Conservation (phyloP, 2,888 invertebrate genomes). For the Melanophora roralis region DNA sequence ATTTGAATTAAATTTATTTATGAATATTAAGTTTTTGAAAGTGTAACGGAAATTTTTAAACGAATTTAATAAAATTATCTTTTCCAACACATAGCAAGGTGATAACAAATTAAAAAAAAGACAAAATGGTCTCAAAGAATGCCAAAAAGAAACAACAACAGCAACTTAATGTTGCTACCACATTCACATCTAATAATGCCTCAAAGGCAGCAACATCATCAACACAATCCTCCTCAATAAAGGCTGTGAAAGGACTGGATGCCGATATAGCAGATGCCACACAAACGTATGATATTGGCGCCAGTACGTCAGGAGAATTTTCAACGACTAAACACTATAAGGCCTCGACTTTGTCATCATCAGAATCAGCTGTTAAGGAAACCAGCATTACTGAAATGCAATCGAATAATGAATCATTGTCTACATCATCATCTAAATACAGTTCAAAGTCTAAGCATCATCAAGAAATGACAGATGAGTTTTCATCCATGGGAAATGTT, state of each 20-base stretch:
- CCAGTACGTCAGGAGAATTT: conserved; percentile 32
- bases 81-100: conserved; percentile 16
- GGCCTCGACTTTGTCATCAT: conserved; percentile 32
- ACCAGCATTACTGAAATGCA: conserved; percentile 45
- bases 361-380: conserved; percentile 43
- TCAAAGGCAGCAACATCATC: not conserved
- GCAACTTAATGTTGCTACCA: conserved; percentile 59
- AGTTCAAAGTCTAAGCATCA: conserved; percentile 56
- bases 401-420: conserved; percentile 41
- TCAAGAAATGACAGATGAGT: conserved; percentile 66
- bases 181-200: conserved; percentile 21
- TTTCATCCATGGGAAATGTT: conserved; percentile 67
- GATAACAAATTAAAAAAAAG: conserved; percentile 14
- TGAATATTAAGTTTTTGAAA: conserved; percentile 1
- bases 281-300: conserved; percentile 8
- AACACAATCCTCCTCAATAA: conserved; percentile 19
- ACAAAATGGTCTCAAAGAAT: conserved; percentile 73
- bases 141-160: conserved; percentile 63
- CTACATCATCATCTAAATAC: conserved; percentile 37
- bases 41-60: conserved; percentile 36
- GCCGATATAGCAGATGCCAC: not conserved
- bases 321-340: conserved; percentile 37
- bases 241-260: conserved; percentile 41
- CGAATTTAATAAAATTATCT: conserved; percentile 5
- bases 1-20: too few relatives aligned